phyloP scores from a whole-genome alignment of 2,113 vertebrate species.

The Chloebia gouldiae region DNA sequence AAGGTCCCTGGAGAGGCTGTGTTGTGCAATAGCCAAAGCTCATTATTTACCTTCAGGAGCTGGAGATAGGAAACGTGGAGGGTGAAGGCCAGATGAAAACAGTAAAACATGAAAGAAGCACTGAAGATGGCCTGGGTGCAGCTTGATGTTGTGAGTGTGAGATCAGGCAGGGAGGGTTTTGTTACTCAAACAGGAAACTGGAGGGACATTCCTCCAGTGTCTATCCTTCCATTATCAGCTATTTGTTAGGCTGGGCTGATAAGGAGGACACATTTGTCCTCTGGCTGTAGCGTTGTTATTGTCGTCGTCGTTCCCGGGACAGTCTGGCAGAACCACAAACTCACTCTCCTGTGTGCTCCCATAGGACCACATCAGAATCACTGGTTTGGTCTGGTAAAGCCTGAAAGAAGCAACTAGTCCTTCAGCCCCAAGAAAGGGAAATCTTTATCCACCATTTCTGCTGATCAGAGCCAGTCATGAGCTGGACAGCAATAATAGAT shows the following conservation, averaged over 20 bases:
- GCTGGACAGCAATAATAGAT: neutral
- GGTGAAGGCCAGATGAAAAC: conserved; percentile 33
- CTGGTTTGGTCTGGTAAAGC: neutral
- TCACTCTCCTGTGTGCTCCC: neutral
- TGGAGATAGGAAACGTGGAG: conserved; percentile 29
- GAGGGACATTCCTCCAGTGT: neutral
- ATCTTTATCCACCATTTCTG: neutral
- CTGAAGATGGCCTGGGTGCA: neutral
- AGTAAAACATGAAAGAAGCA: neutral
- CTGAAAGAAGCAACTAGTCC: neutral
- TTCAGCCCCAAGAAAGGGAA: neutral
- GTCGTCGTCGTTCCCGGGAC: neutral
- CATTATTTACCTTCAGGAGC: conserved; percentile 19
- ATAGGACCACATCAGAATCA: neutral
- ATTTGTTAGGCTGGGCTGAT: neutral
- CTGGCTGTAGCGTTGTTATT: neutral
- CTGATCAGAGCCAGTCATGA: neutral
- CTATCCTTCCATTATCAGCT: neutral
- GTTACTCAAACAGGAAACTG: neutral
- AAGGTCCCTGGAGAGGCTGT: neutral
- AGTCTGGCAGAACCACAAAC: neutral
- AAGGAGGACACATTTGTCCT: neutral
- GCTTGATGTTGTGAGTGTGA: neutral
- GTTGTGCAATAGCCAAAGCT: neutral
- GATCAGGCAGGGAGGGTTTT: neutral